Percentiles rank a stretch among this genome's conserved stretches.
Conservation (phyloP, 2,888 invertebrate species). For the Leucozona laternaria region DNA sequence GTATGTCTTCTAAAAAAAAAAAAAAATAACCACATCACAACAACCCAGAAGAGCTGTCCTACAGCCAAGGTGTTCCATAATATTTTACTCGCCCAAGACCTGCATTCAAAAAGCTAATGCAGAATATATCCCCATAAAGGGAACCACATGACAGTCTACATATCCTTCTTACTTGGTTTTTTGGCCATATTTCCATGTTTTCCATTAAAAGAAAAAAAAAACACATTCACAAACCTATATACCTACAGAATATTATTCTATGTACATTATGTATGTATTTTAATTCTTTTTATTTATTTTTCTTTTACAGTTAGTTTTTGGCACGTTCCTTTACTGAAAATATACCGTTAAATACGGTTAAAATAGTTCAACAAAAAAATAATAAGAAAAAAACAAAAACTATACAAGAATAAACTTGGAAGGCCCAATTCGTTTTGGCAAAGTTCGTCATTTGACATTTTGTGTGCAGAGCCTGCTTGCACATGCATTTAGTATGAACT, state of each 20-base stretch:
- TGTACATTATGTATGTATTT: background rate
- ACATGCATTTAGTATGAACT: slow-evolving; percentile 70
- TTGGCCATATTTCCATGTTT: slow-evolving; percentile 59
- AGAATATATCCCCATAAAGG: background rate
- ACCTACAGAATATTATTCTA: no score
- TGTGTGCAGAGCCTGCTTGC: slow-evolving; percentile 70
- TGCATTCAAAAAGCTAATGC: background rate
- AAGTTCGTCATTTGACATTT: slow-evolving; percentile 65
- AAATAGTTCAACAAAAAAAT: slow-evolving; percentile 13
- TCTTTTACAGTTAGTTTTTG: slow-evolving; percentile 47
- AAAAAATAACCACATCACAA: background rate
- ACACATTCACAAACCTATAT: background rate
- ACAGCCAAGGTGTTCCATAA: slow-evolving; percentile 8
- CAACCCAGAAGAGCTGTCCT: background rate
- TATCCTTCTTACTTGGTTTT: slow-evolving; percentile 56
- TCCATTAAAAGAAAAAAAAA: slow-evolving; percentile 18
- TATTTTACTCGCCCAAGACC: slow-evolving; percentile 2
- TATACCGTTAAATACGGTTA: slow-evolving; percentile 63
- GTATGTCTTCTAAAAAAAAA: background rate
- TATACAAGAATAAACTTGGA: slow-evolving; percentile 35
- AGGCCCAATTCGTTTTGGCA: slow-evolving; percentile 65
- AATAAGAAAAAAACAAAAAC: background rate
- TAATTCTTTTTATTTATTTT: background rate
- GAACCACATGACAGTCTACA: slow-evolving; percentile 61
- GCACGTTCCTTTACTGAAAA: slow-evolving; percentile 50